Conservation (phyloP, 1,140 invertebrate species). For the Leptinotarsa lineolata region DNA sequence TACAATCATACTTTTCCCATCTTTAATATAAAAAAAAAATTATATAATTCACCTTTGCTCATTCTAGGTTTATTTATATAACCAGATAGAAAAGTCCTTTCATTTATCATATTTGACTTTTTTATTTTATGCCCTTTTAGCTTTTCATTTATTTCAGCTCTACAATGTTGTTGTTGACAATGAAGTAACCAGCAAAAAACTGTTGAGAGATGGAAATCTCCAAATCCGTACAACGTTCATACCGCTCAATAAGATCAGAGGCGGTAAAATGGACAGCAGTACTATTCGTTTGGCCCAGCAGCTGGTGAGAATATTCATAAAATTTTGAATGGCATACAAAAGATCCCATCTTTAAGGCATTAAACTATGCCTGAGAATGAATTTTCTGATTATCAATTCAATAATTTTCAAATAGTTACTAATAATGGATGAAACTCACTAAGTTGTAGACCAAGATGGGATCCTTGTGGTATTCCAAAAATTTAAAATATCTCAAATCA, state of each 20-base stretch:
- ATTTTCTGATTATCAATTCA: too few relatives aligned
- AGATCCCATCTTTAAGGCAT: neutral
- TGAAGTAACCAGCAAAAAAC: conserved; percentile 80
- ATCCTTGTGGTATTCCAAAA: too few relatives aligned
- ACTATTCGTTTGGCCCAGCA: conserved; percentile 72
- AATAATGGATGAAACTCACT: too few relatives aligned
- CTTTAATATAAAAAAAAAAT: too few relatives aligned
- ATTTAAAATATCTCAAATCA: too few relatives aligned
- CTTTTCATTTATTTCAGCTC: conserved; percentile 64
- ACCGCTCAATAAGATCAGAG: conserved; percentile 89
- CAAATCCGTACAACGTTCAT: conserved; percentile 81
- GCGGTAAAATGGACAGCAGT: conserved; percentile 64
- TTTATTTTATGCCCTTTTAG: neutral
- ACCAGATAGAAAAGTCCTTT: too few relatives aligned
- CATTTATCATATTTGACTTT: conserved; percentile 12
- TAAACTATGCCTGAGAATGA: neutral
- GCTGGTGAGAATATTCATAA: conserved; percentile 61
- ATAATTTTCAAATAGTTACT: too few relatives aligned
- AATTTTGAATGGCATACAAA: too few relatives aligned
- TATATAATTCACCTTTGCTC: too few relatives aligned
- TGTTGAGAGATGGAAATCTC: conserved; percentile 83
- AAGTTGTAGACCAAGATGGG: too few relatives aligned
- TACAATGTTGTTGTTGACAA: conserved; percentile 92
- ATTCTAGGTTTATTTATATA: too few relatives aligned
- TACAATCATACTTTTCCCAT: too few relatives aligned